A percentile compares a stretch with the other conserved stretches of the same genome.
phyloP scores from a whole-genome alignment of 2,797 vertebrate genomes.

The Danio jaintianensis region DNA sequence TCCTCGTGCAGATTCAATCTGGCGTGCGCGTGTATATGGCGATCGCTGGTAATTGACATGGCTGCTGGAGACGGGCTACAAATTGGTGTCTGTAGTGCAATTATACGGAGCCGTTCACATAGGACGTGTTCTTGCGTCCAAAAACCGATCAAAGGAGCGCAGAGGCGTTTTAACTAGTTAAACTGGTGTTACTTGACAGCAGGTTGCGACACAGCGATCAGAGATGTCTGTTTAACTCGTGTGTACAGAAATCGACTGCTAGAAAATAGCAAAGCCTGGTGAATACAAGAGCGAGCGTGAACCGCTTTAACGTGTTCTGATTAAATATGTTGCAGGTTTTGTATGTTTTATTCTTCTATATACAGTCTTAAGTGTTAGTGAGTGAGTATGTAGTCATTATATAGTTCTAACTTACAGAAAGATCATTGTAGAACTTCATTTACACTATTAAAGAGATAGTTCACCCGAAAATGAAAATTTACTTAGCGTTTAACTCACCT shows the following conservation, averaged over 20 bases:
- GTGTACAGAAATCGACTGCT: no score
- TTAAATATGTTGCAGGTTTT: not conserved
- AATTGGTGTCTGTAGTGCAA: slow-evolving; percentile 60
- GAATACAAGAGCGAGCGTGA: not conserved
- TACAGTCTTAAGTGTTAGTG: not conserved
- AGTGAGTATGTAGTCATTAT: not conserved
- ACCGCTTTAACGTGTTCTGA: not conserved
- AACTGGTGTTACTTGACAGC: not conserved
- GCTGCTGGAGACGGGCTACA: slow-evolving; percentile 30
- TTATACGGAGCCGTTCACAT: slow-evolving; percentile 32
- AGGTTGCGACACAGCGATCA: not conserved
- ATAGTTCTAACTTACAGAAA: not conserved
- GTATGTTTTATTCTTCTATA: not conserved
- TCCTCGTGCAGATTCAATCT: slow-evolving; percentile 66
- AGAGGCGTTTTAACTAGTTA: not conserved
- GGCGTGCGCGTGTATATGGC: slow-evolving; percentile 38
- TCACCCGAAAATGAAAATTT: no score
- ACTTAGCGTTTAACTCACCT: no score
- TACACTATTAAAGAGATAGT: no score
- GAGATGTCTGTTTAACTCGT: not conserved
- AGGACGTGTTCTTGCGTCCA: not conserved
- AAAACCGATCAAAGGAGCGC: not conserved
- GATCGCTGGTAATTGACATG: slow-evolving; percentile 61
- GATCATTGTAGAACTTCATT: no score
- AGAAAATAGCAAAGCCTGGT: not conserved